Evolutionary conservation across 2,888 invertebrate genomes (phyloP).

Genomic region (Tetrapedia diversipes): DNA sequence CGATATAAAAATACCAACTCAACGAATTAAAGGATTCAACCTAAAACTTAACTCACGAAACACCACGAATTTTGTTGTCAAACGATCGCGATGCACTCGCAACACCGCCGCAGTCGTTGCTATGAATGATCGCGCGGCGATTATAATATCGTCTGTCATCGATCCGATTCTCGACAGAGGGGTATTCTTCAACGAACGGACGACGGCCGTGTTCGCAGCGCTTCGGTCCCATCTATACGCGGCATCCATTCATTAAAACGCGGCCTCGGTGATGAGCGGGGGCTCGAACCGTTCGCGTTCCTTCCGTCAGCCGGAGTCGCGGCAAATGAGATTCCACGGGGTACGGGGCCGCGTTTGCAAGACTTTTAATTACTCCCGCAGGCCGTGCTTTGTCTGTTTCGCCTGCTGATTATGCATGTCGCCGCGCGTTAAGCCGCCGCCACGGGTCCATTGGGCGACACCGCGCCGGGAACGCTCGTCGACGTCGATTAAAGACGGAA

Average conservation of each 20-base stretch:
- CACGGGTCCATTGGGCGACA: neutral
- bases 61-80: too few species aligned
- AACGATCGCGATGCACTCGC: too few species aligned
- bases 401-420: conserved; percentile 37
- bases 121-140: too few species aligned
- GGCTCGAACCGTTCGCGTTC: conserved; percentile 14
- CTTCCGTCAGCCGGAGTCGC: conserved; percentile 16
- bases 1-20: too few species aligned
- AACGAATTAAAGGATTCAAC: too few species aligned
- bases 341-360: conserved; percentile 8
- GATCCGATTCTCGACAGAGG: too few species aligned
- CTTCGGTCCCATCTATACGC: too few species aligned
- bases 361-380: conserved; percentile 47
- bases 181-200: too few species aligned
- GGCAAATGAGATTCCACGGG: conserved; percentile 38
- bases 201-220: too few species aligned
- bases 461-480: neutral
- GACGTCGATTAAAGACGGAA: neutral
- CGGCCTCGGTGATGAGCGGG: conserved; percentile 11
- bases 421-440: conserved; percentile 8
- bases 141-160: too few species aligned
- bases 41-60: too few species aligned
- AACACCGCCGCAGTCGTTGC: too few species aligned
- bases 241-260: conserved; percentile 30
- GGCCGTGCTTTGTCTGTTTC: conserved; percentile 22